phyloP scores from a whole-genome alignment of 1,140 invertebrate genomes.

The Apolygus lucorum region DNA sequence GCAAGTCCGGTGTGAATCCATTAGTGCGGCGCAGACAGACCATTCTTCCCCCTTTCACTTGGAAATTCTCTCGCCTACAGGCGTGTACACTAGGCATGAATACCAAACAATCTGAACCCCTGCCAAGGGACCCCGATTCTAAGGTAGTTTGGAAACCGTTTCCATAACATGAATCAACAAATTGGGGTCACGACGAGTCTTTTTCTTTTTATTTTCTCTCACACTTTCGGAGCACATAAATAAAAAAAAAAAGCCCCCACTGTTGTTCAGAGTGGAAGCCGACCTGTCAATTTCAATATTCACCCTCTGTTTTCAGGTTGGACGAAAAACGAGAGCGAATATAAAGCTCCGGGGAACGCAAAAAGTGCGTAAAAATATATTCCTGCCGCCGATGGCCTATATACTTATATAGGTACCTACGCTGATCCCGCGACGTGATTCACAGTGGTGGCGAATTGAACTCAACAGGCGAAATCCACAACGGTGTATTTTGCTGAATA shows the following conservation, averaged over 20 bases:
- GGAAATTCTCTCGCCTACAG: not conserved
- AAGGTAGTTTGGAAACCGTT: slow-evolving; percentile 13
- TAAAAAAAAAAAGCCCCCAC: not conserved
- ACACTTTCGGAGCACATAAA: not conserved
- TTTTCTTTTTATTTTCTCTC: not conserved
- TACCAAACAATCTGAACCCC: slow-evolving; percentile 4
- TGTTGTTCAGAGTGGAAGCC: not conserved
- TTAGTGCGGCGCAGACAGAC: no score
- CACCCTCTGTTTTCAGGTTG: not conserved
- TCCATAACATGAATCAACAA: slow-evolving; percentile 13
- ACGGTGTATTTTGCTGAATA: no score
- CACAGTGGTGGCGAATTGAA: no score
- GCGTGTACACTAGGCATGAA: not conserved
- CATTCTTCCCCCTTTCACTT: not conserved
- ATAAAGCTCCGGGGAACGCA: no score
- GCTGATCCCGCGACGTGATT: no score
- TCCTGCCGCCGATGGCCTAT: no score
- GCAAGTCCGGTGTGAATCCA: no score
- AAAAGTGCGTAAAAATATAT: no score
- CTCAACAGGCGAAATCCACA: no score
- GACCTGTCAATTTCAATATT: slow-evolving; percentile 9
- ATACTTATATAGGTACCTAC: no score
- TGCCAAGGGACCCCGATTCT: slow-evolving; percentile 13
- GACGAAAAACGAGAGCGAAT: no score
- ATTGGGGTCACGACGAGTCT: slow-evolving; percentile 10